Evolutionary conservation across 2,113 vertebrate genomes (phyloP), one percentile per base, ranked within the genome.

Genomic region (Thermophis baileyi): DNA sequence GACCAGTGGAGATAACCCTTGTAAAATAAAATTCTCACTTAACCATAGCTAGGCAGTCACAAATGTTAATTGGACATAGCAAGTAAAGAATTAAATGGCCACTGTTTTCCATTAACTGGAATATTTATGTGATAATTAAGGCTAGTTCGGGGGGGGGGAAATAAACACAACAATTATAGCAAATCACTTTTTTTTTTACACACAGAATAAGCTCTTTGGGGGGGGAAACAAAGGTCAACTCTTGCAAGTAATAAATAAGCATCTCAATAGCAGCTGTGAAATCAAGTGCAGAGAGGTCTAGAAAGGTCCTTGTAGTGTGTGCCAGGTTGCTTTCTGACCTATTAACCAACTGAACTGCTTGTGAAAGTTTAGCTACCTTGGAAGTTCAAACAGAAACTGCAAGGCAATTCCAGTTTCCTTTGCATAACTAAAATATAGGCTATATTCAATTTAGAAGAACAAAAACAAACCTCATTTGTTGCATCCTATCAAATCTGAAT

Each of bases 61-160:
- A 86, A 92, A 54, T 88, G 49, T 63, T 96, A 95, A 96, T 94
- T 96, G 69, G 93, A 55, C 94, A 90, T 40, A 92, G 89, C 53
- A 4, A 55, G 47, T 6, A 89, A 94, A 9, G 69, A 40, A 90
- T 87, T 88, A 96, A 96, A 93, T n/a, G 46, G 88, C 89, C 94
- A 94, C 20, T 63, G 44, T 91, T 96, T 93, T 87, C 89, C 46
- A 44, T 46, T 87, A 94, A 91, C 63, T 92, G 86, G 90, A 92
- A 95, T 95, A 95, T 0, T 1, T 46, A 92, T 85, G 20, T 22
- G 85, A 51, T 93, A 95, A 96, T 96, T 96, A 95, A 95, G 93
- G 30, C 85, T 85, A 54, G 81, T 96, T 95, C 90, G 92, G 94
- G 35, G 46, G 93, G n/a, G n/a, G 47, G 46, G 93, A 86, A 94